These are phyloP conservation scores for Ectropis grisescens DNA, from an alignment of 1,140 invertebrate genomes.

Conservation along the genomic window DNA sequence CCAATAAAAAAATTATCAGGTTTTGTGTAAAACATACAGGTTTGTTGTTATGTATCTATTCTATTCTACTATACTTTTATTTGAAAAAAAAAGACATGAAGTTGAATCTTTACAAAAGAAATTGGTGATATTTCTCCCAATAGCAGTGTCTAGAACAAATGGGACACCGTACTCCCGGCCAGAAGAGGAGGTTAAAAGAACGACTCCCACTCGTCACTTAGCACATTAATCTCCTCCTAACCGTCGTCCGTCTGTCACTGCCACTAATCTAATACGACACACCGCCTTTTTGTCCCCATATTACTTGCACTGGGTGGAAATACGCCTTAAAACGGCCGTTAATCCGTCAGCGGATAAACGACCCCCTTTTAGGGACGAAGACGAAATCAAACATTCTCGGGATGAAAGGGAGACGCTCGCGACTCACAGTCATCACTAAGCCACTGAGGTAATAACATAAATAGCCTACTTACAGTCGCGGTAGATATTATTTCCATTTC, in stretches of 20 bases:
- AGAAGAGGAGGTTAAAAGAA: constrained; percentile 24
- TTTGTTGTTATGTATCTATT: too few relatives aligned
- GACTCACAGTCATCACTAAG: background rate
- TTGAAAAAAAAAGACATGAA: too few relatives aligned
- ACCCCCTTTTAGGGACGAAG: constrained; percentile 29
- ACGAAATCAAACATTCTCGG: constrained; percentile 28
- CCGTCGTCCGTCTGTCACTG: constrained; percentile 56
- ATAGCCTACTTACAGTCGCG: constrained; percentile 15
- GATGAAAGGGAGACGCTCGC: constrained; percentile 19
- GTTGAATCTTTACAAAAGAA: too few relatives aligned
- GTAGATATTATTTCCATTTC: too few relatives aligned
- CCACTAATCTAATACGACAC: constrained; percentile 66
- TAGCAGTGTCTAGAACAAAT: too few relatives aligned
- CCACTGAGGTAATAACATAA: constrained; percentile 5
- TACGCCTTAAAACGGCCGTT: constrained; percentile 43
- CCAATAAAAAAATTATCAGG: too few relatives aligned
- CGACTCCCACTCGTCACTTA: constrained; percentile 60
- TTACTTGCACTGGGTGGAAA: constrained; percentile 43
- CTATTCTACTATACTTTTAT: too few relatives aligned
- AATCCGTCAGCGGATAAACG: constrained; percentile 38
- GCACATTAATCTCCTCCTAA: constrained; percentile 56
- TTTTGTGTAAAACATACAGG: too few relatives aligned
- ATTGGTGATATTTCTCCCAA: too few relatives aligned
- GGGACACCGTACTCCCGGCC: too few relatives aligned
- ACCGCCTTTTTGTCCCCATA: constrained; percentile 57